Percentiles rank a stretch among this genome's conserved stretches.
Evolutionary conservation across 2,113 vertebrate genomes (phyloP).

Genomic region (Scytalopus superciliaris): DNA sequence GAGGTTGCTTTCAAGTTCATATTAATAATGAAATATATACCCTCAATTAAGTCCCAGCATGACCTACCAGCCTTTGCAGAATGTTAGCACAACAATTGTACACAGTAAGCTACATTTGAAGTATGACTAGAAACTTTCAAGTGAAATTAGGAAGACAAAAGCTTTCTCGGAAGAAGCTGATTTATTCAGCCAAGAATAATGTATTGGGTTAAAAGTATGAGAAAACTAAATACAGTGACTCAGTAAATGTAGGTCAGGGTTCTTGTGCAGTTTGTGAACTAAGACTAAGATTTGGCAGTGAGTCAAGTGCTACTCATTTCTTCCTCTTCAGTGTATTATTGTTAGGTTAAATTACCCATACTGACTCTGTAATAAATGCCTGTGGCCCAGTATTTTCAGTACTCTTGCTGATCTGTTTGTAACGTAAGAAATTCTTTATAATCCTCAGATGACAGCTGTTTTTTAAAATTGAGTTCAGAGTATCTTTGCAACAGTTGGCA

Average conservation of each 20-base stretch:
- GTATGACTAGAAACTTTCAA: not conserved
- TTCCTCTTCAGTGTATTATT: not conserved
- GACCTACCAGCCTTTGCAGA: not conserved
- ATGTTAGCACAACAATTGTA: not conserved
- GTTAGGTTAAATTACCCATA: not conserved
- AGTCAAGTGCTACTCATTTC: not conserved
- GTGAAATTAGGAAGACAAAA: not conserved
- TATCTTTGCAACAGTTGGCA: not conserved
- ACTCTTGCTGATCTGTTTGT: not conserved
- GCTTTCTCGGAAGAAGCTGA: not conserved
- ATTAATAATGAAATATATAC: not conserved
- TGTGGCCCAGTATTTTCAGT: not conserved
- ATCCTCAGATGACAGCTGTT: not conserved
- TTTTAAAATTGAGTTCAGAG: not conserved
- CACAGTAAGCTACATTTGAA: not conserved
- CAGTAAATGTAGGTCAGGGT: not conserved
- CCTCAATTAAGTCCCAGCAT: accelerated
- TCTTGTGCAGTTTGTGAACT: not conserved
- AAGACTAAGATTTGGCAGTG: not conserved
- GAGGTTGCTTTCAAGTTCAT: not conserved
- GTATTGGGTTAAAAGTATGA: not conserved
- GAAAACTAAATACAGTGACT: not conserved
- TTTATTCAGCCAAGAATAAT: not conserved
- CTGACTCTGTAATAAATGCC: not conserved
- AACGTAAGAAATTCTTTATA: not conserved